Base-by-base conservation (phyloP, 2,113 vertebrate genomes). In the Menura novaehollandiae region DNA sequence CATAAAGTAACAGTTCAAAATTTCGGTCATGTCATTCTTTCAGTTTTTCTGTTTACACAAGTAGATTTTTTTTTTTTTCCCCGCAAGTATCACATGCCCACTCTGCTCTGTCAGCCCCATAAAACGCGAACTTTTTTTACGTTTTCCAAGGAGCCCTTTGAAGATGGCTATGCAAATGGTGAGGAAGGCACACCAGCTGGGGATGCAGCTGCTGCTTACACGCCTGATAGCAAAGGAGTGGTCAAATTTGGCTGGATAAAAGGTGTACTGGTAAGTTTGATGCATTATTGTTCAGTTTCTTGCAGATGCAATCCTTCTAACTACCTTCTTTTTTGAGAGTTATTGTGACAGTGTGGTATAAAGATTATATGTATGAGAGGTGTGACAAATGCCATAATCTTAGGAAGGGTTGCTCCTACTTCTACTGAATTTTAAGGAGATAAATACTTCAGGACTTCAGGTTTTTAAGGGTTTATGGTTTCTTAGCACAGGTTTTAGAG, bases 171-270 rank as follows among this genome's bases (percentile, higher is more conserved):
- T 44, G 99, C 99, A 85, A 99, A 99, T 53, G 99, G 99, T 9
- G 99, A 99, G 28, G 99, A 99, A 95, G 98, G 99, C 60, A 99
- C 98, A 26, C 99, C 99, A 53, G 98, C 99, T 16, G 99, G 99
- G 59, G 99, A 99, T 91, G 98, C 98, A 37, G 98, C 98, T 39
- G 98, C 98, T 20, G 98, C 99, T 27, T 99, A 99, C 3, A 91
- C 98, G 19, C 97, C 98, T 1, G 99, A 99, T 23, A 98, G 98
- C 81, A 99, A 99, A 98, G 99, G 99, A 3, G 98, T 99, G 37
- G 99, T 99, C 69, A 99, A 99, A 91, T 99, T 99, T 69, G 99
- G 99, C 51, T 99, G 99, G 99, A 98, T 99, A 68, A 99, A 99
- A 96, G 99, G 99, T 52, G 99, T 99, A 35, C 95, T 99, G 98